Conservation (phyloP, 2,888 invertebrate genomes). For the Phrixothrix hirtus region DNA sequence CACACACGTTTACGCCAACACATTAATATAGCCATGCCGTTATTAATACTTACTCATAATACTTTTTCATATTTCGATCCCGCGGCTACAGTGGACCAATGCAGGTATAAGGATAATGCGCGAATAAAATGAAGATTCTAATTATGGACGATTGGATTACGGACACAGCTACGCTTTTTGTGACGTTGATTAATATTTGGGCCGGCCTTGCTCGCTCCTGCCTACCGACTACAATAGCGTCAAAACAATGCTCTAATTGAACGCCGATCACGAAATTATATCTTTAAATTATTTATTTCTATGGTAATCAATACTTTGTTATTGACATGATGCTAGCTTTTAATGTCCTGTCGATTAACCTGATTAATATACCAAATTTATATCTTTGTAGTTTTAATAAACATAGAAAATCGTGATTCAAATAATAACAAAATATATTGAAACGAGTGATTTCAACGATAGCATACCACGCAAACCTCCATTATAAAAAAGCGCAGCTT, state of each 20-base stretch:
- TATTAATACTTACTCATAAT: slow-evolving; percentile 53
- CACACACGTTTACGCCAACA: slow-evolving; percentile 54
- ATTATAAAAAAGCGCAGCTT: no score
- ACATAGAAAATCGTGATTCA: no score
- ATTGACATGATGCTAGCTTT: no score
- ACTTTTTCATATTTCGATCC: slow-evolving; percentile 54
- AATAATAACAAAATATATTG: no score
- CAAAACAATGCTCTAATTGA: slow-evolving; percentile 48
- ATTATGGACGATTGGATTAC: slow-evolving; percentile 41
- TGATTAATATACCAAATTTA: no score
- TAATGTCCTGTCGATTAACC: no score
- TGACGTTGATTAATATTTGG: slow-evolving; percentile 56
- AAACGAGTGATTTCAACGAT: no score
- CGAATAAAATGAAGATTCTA: slow-evolving; percentile 10
- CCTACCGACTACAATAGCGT: slow-evolving; percentile 52
- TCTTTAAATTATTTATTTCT: slow-evolving; percentile 37
- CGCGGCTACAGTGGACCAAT: slow-evolving; percentile 41
- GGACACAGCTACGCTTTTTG: slow-evolving; percentile 45
- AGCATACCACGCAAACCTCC: no score
- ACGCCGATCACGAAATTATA: slow-evolving; percentile 41
- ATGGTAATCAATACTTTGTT: slow-evolving; percentile 25
- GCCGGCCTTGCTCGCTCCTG: slow-evolving; percentile 50
- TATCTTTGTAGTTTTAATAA: no score
- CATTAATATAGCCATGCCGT: slow-evolving; percentile 55
- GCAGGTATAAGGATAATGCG: slow-evolving; percentile 12